These are phyloP conservation scores for Argyresthia albistria DNA, from an alignment of 2,888 invertebrate species.

Conservation along the genomic window DNA sequence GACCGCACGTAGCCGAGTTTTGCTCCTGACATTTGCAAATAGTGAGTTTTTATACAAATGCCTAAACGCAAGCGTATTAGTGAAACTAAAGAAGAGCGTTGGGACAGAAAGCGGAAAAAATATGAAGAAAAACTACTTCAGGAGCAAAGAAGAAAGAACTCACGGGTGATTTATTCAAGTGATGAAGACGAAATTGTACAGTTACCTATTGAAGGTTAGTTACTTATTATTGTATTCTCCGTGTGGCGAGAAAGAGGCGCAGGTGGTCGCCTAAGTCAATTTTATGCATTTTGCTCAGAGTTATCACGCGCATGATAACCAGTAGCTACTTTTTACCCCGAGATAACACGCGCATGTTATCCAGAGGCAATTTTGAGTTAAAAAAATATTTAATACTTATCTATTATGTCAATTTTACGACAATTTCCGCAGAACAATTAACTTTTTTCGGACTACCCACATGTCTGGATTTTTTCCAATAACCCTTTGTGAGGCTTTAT, in stretches of 20 bases:
- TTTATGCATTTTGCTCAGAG: background rate
- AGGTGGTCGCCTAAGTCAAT: no score
- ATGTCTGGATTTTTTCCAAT: background rate
- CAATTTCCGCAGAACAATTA: no score
- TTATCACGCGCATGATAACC: background rate
- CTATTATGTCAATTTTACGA: no score
- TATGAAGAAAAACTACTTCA: background rate
- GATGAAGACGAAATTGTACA: background rate
- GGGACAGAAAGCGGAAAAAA: background rate
- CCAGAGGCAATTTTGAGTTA: background rate
- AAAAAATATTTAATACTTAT: background rate
- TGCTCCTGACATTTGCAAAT: background rate
- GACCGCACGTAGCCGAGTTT: background rate
- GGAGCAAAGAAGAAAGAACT: background rate
- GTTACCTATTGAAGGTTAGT: background rate
- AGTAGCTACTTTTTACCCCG: background rate
- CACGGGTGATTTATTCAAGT: background rate
- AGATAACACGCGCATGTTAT: background rate
- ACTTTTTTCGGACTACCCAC: background rate
- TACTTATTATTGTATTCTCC: background rate
- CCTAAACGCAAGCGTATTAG: background rate
- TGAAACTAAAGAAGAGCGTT: background rate
- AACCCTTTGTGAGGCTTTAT: background rate
- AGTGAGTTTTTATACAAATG: background rate
- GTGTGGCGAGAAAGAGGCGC: background rate